Conservation (phyloP, 1,140 invertebrate genomes). For the Calosoma granatense region DNA sequence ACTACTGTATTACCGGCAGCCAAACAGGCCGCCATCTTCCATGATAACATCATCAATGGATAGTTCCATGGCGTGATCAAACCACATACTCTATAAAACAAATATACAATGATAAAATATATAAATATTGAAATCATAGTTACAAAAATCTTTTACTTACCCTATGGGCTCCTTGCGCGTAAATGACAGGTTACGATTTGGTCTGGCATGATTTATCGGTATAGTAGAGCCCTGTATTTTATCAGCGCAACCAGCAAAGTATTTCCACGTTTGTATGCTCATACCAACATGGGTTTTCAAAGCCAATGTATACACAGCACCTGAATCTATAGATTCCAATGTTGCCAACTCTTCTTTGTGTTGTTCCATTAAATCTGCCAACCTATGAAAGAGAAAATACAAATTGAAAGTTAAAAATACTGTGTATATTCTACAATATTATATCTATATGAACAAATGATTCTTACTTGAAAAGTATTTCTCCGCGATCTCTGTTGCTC, state of each 20-base stretch:
- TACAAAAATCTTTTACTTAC: slow-evolving; percentile 30
- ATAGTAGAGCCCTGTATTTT: slow-evolving; percentile 90
- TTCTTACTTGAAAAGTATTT: slow-evolving; percentile 55
- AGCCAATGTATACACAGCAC: slow-evolving; percentile 90
- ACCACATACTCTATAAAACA: slow-evolving; percentile 65
- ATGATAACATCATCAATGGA: slow-evolving; percentile 94
- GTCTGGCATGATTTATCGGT: slow-evolving; percentile 77
- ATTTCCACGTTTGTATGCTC: slow-evolving; percentile 87
- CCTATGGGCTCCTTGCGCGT: slow-evolving; percentile 85
- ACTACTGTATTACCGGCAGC: slow-evolving; percentile 89
- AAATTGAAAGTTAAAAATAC: slow-evolving; percentile 10
- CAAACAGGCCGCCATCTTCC: slow-evolving; percentile 95
- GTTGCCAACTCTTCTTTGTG: slow-evolving; percentile 91
- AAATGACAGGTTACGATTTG: slow-evolving; percentile 80
- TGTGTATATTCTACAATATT: slow-evolving; percentile 1
- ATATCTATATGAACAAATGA: background rate
- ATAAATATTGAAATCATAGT: background rate
- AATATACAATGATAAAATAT: slow-evolving; percentile 10
- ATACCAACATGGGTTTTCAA: slow-evolving; percentile 90
- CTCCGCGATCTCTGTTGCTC: slow-evolving; percentile 69
- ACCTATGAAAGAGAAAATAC: slow-evolving; percentile 37
- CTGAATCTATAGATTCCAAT: slow-evolving; percentile 84
- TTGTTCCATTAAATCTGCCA: slow-evolving; percentile 89
- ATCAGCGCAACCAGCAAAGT: slow-evolving; percentile 91
- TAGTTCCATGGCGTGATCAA: slow-evolving; percentile 98